Percentiles rank a stretch among this genome's conserved stretches.
These are phyloP conservation scores for Hycleus cichorii DNA, from an alignment of 1,140 invertebrate species.

Conservation along the genomic window DNA sequence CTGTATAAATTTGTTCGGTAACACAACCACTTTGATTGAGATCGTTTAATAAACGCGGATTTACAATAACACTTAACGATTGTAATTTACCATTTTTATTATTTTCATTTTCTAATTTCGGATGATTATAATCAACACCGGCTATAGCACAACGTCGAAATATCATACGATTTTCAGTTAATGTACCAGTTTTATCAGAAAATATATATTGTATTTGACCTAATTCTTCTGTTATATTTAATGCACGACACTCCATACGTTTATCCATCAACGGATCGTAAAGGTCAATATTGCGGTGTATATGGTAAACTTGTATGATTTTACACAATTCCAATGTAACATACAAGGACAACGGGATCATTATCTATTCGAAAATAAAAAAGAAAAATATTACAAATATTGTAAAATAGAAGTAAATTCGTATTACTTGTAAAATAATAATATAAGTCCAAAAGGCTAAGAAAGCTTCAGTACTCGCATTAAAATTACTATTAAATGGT, in stretches of 20 bases:
- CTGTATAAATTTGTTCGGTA: conserved; percentile 24
- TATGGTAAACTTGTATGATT: conserved; percentile 91
- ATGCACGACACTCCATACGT: conserved; percentile 84
- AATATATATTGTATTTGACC: conserved; percentile 95
- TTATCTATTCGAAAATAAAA: conserved; percentile 54
- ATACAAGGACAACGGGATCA: conserved; percentile 95
- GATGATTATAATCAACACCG: conserved; percentile 83
- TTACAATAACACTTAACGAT: conserved; percentile 47
- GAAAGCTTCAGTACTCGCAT: conserved; percentile 71
- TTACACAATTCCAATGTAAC: conserved; percentile 97
- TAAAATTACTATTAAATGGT: conserved; percentile 53
- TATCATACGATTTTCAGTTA: conserved; percentile 97
- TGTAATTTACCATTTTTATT: conserved; percentile 22
- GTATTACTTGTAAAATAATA: conserved; percentile 80
- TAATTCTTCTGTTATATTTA: conserved; percentile 96
- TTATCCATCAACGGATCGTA: conserved; percentile 79
- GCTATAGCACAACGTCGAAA: conserved; percentile 85
- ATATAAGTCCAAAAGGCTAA: conserved; percentile 92
- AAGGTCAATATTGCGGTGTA: conserved; percentile 82
- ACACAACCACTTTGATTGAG: conserved; percentile 43
- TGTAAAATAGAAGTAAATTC: background rate
- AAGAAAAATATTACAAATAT: too few species aligned
- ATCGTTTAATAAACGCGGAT: conserved; percentile 61
- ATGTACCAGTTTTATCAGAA: conserved; percentile 95
- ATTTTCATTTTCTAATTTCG: conserved; percentile 49